Evolutionary conservation across 2,113 vertebrate species (phyloP).

Genomic region (Petaurus breviceps): DNA sequence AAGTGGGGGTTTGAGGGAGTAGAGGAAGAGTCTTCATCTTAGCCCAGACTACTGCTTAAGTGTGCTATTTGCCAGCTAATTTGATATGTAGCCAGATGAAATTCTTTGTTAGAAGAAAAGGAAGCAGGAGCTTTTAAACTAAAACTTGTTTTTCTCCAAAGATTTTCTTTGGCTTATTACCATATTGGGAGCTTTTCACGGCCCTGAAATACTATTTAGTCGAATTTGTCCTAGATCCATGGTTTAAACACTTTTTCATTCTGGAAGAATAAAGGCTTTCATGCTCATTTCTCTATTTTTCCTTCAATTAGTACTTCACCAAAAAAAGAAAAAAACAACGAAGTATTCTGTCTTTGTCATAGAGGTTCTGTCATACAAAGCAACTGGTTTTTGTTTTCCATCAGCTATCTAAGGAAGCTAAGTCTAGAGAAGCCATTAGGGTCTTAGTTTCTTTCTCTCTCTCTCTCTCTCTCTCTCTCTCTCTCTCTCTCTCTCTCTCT

Average conservation of each 20-base stretch:
- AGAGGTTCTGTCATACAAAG: neutral
- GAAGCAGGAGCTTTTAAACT: neutral
- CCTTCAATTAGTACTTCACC: neutral
- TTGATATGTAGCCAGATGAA: neutral
- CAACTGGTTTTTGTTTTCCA: neutral
- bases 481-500: too few species aligned
- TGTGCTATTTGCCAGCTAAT: neutral
- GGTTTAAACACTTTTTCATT: neutral
- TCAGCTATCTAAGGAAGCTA: neutral
- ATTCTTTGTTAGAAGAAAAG: neutral
- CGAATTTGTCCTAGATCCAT: neutral
- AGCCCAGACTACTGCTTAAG: neutral
- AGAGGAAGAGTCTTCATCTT: neutral
- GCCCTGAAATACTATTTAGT: neutral
- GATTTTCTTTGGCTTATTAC: neutral
- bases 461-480: too few species aligned
- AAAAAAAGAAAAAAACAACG: neutral
- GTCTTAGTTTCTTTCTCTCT: neutral
- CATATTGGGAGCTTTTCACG: neutral
- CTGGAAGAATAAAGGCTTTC: neutral
- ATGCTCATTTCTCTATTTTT: neutral
- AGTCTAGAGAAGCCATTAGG: neutral
- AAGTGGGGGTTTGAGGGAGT: neutral
- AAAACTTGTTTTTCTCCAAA: neutral
- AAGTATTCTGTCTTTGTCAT: neutral